These are phyloP conservation scores for Prionace glauca DNA, from an alignment of 2,797 vertebrate genomes.

Conservation along the genomic window DNA sequence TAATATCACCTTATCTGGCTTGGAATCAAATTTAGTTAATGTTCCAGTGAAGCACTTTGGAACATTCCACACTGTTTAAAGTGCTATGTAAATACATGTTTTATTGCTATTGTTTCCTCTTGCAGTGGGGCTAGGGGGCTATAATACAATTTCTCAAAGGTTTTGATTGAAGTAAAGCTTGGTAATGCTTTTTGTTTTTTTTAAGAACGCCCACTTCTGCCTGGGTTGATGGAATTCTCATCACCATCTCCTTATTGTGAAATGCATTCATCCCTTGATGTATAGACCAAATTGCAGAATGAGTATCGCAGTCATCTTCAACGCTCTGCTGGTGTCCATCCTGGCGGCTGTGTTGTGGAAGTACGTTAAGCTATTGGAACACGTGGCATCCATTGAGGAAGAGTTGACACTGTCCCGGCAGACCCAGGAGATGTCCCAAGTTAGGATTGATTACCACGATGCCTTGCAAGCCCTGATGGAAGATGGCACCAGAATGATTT, in stretches of 20 bases:
- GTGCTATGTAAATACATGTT: neutral
- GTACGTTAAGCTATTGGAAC: conserved; percentile 76
- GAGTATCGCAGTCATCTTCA: conserved; percentile 81
- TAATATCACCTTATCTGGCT: neutral
- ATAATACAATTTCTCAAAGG: neutral
- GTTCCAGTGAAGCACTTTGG: neutral
- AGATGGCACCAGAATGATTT: conserved; percentile 90
- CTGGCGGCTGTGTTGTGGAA: conserved; percentile 93
- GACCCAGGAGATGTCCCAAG: conserved; percentile 71
- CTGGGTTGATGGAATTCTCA: conserved; percentile 46
- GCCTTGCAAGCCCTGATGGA: conserved; percentile 80
- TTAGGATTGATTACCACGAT: conserved; percentile 76
- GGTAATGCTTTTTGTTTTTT: conserved; percentile 38
- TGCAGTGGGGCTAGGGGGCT: neutral
- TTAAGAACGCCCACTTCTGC: conserved; percentile 46
- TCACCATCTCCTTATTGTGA: conserved; percentile 42
- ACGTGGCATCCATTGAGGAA: conserved; percentile 73
- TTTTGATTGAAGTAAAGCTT: neutral
- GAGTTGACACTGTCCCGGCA: conserved; percentile 72
- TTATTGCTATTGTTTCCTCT: neutral
- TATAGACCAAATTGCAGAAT: conserved; percentile 72
- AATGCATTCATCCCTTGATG: conserved; percentile 52
- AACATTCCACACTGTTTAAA: neutral
- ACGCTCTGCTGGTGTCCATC: conserved; percentile 82
- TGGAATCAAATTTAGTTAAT: neutral